phyloP scores from a whole-genome alignment of 2,797 vertebrate genomes.

The Dendrocincla fuliginosa region DNA sequence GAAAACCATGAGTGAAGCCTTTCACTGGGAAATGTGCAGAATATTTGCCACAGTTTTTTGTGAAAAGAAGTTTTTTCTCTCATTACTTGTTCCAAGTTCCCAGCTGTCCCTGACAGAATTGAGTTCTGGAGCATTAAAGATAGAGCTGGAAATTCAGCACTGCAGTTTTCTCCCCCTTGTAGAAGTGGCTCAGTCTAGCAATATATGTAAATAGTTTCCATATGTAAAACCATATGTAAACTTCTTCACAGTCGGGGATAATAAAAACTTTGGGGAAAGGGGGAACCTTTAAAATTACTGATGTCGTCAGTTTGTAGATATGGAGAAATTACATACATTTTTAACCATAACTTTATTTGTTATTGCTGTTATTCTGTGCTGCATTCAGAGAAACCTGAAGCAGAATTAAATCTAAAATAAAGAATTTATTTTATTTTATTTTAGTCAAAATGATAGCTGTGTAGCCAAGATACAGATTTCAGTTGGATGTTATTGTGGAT shows the following conservation, averaged over 20 bases:
- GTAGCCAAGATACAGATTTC: constrained; percentile 4
- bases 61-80: not conserved
- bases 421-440: constrained; percentile 13
- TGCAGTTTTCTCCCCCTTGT: not conserved
- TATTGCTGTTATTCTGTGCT: not conserved
- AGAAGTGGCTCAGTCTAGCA: not conserved
- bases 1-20: not conserved
- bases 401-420: constrained; percentile 24
- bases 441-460: not conserved
- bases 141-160: not conserved
- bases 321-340: not conserved
- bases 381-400: not conserved
- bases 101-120: not conserved
- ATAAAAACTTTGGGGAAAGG: not conserved
- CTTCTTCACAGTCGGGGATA: not conserved
- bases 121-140: not conserved
- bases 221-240: not conserved
- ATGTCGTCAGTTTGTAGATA: not conserved
- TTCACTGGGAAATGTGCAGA: not conserved
- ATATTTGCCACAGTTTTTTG: not conserved
- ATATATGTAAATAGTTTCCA: not conserved
- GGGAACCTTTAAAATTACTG: not conserved
- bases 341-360: not conserved
- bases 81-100: not conserved
- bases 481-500: not conserved